phyloP scores from a whole-genome alignment of 2,113 vertebrate species.

The Rafetus swinhoei region DNA sequence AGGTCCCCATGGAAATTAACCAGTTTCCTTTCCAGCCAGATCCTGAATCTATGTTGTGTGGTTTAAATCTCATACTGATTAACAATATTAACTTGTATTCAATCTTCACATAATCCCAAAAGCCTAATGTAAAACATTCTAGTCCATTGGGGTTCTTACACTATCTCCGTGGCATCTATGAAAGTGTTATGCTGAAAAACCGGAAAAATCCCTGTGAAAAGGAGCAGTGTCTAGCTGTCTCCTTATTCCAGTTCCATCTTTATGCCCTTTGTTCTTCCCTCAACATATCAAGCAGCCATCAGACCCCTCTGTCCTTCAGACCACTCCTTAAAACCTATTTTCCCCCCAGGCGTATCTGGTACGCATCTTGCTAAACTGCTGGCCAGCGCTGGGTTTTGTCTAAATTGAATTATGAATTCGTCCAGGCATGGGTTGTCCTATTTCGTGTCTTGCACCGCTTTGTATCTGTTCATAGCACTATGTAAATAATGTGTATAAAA shows the following conservation, averaged over 20 bases:
- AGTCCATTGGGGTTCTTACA: neutral
- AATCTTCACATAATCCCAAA: constrained; percentile 9
- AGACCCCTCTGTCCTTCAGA: neutral
- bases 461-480: too few species aligned
- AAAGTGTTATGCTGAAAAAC: too few species aligned
- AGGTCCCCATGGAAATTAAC: neutral
- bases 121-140: neutral
- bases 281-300: neutral
- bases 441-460: too few species aligned
- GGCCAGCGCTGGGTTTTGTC: neutral
- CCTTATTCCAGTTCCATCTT: too few species aligned
- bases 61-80: neutral
- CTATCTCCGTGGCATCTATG: neutral
- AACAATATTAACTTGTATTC: neutral
- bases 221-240: too few species aligned
- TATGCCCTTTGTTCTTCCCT: neutral
- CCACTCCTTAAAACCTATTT: neutral
- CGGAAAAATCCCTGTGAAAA: too few species aligned
- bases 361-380: neutral
- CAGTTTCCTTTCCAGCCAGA: neutral
- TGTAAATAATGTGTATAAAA: too few species aligned
- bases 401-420: too few species aligned
- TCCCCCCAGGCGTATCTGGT: neutral
- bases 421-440: too few species aligned
- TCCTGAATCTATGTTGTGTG: neutral